Evolutionary conservation across 2,888 invertebrate species (phyloP), one percentile per base, ranked within the genome.

Genomic region (Paralinhomoeus sp.): DNA sequence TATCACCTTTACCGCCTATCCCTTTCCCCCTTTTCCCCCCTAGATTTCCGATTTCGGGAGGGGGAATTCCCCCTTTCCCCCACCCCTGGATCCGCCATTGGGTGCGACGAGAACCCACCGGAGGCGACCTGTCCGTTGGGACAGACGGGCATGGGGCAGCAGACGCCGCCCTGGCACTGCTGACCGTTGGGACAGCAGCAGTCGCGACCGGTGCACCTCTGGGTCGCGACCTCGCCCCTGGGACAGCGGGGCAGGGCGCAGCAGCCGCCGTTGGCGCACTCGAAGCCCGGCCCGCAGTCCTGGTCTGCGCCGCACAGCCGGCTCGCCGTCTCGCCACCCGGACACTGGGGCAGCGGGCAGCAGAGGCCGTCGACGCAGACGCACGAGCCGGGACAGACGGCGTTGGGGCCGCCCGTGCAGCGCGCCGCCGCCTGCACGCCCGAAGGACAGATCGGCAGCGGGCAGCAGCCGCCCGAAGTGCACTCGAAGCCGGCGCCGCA

Each of bases 61-160:
- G n/a, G n/a, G n/a, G n/a, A n/a, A n/a, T n/a, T n/a, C n/a, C n/a
- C n/a, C n/a, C n/a, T n/a, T n/a, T n/a, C n/a, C n/a, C n/a, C n/a
- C n/a, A n/a, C n/a, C n/a, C n/a, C n/a, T n/a, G n/a, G n/a, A n/a
- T n/a, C n/a, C n/a, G n/a, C n/a, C n/a, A n/a, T n/a, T n/a, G n/a
- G n/a, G n/a, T n/a, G n/a, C n/a, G n/a, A n/a, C n/a, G n/a, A n/a
- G n/a, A n/a, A n/a, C n/a, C 7, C 36, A 36, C 36, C 3, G 15
- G 5, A 9, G 7, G 58, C 53, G 21, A 47, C 45, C 22, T 54
- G 53, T 12, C 42, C 46, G 41, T 50, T 50, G 9, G 52, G 48
- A 43, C 58, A 58, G 44, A 49, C 50, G 22, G 57, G 57, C 46
- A 55, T 50, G 9, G 55, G 49, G 41, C 58, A 58, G 44, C 58